Conservation (phyloP, 2,888 invertebrate species). For the Lepidonotus clava region DNA sequence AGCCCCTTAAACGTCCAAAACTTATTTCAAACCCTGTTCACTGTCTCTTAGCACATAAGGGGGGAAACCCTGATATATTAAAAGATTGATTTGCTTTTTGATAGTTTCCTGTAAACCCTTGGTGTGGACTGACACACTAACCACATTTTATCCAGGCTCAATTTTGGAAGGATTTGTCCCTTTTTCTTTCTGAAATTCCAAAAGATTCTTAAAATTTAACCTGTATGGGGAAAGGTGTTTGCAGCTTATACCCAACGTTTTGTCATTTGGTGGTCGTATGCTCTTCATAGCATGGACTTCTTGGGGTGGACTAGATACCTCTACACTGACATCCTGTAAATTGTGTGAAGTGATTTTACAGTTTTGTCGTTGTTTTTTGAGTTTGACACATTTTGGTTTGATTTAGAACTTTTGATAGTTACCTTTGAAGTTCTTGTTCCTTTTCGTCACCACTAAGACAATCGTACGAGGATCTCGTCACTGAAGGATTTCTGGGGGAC, state of each 20-base stretch:
- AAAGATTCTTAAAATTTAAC: too few relatives aligned
- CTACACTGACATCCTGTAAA: neutral
- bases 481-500: constrained; percentile 43
- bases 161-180: neutral
- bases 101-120: neutral
- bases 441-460: constrained; percentile 1
- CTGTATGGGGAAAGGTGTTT: too few relatives aligned
- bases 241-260: too few relatives aligned
- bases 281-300: neutral
- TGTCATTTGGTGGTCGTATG: neutral
- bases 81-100: too few relatives aligned
- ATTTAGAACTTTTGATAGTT: neutral
- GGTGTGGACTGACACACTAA: neutral
- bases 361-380: neutral
- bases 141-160: neutral
- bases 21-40: too few relatives aligned
- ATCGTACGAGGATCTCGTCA: neutral
- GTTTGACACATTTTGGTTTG: neutral
- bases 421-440: neutral
- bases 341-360: neutral
- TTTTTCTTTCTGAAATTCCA: neutral
- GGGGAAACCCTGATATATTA: too few relatives aligned
- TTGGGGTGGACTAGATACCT: neutral
- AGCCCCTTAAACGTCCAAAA: too few relatives aligned
- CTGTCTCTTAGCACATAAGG: too few relatives aligned